A percentile compares a stretch with the other conserved stretches of the same genome.
Evolutionary conservation across 1,140 invertebrate genomes (phyloP).

Genomic region (Ctenoplectra terminalis): DNA sequence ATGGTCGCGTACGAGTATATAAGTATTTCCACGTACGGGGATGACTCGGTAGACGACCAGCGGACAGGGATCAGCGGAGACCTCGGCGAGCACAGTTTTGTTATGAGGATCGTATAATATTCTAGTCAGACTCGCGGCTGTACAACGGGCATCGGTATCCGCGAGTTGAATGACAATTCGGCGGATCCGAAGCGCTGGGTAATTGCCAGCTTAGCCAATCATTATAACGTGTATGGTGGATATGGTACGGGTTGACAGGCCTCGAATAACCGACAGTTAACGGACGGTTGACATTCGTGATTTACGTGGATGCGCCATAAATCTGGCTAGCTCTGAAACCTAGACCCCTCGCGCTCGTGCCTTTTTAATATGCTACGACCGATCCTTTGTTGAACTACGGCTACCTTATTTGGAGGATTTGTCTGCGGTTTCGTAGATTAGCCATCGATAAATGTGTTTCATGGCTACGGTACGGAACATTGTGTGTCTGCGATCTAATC

Average conservation of each 20-base stretch:
- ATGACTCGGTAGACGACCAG: constrained; percentile 50
- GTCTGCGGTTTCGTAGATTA: neutral
- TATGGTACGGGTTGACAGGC: constrained; percentile 57
- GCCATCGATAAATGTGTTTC: neutral
- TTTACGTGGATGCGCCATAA: constrained; percentile 46
- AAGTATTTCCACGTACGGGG: constrained; percentile 50
- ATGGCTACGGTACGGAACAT: too few species aligned
- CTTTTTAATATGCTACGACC: constrained; percentile 20
- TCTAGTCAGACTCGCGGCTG: constrained; percentile 79
- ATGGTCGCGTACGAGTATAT: constrained; percentile 17
- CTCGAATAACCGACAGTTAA: constrained; percentile 57
- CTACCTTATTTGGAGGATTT: neutral
- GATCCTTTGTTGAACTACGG: neutral
- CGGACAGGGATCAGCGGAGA: constrained; percentile 54
- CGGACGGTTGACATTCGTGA: constrained; percentile 52
- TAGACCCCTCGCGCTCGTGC: constrained; percentile 7
- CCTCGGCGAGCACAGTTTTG: constrained; percentile 70
- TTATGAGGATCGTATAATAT: constrained; percentile 81
- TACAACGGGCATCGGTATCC: constrained; percentile 79
- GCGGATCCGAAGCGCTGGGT: constrained; percentile 76
- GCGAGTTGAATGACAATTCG: constrained; percentile 80
- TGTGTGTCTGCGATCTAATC: neutral
- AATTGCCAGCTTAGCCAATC: constrained; percentile 80
- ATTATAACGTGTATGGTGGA: constrained; percentile 74
- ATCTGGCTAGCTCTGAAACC: neutral